Conservation (phyloP, 2,888 invertebrate species). For the Serripes groenlandicus region DNA sequence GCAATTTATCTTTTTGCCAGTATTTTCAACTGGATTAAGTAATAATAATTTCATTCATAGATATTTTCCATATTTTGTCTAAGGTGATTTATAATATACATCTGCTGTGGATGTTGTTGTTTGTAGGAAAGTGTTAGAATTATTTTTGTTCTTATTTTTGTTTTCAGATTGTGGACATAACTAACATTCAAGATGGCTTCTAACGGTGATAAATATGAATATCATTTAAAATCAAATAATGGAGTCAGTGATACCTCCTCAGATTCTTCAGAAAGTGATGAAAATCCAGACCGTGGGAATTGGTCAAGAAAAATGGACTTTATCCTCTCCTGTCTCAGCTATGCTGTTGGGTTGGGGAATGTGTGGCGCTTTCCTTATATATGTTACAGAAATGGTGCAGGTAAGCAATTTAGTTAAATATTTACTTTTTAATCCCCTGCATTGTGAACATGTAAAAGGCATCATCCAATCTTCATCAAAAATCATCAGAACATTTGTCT, state of each 20-base stretch:
- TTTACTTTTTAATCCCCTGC: background rate
- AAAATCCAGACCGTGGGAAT: slow-evolving; percentile 69
- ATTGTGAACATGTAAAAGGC: background rate
- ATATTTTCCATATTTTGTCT: no score
- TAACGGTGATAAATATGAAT: slow-evolving; percentile 25
- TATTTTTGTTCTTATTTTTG: background rate
- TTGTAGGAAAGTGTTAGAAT: background rate
- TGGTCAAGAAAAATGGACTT: slow-evolving; percentile 76
- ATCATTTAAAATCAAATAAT: slow-evolving; percentile 43
- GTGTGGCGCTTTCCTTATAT: slow-evolving; percentile 77
- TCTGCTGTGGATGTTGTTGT: no score
- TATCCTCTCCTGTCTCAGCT: slow-evolving; percentile 72
- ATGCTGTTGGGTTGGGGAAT: slow-evolving; percentile 75
- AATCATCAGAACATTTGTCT: no score
- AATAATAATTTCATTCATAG: no score
- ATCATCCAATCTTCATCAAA: background rate
- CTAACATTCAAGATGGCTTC: slow-evolving; percentile 10
- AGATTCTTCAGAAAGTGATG: slow-evolving; percentile 57
- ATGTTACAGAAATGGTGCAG: slow-evolving; percentile 75
- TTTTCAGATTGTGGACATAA: background rate
- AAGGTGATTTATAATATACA: no score
- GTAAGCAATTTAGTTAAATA: slow-evolving; percentile 35
- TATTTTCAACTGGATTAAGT: no score
- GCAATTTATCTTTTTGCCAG: no score
- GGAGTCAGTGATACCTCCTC: slow-evolving; percentile 49